phyloP scores from a whole-genome alignment of 2,888 invertebrate species.

The Aporophyla lueneburgensis region DNA sequence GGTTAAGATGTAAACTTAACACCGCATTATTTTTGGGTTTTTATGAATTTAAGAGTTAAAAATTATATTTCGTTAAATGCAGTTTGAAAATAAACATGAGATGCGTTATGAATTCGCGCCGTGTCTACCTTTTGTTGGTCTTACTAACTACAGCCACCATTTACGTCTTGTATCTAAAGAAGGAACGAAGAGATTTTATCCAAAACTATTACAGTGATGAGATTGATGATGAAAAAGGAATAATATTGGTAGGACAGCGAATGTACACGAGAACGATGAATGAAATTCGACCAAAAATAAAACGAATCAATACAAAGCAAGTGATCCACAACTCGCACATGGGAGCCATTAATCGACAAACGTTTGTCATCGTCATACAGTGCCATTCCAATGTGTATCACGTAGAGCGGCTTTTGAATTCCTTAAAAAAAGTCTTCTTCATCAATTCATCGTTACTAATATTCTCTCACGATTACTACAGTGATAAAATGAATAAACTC shows the following conservation, averaged over 20 bases:
- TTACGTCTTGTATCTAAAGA: slow-evolving; percentile 49
- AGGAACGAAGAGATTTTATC: slow-evolving; percentile 53
- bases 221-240: not conserved
- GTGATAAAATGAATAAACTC: slow-evolving; percentile 64
- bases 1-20: not conserved
- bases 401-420: slow-evolving; percentile 67
- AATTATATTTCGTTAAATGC: not conserved
- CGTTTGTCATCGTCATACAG: slow-evolving; percentile 72
- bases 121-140: slow-evolving; percentile 23
- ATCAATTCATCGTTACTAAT: slow-evolving; percentile 72
- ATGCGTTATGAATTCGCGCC: not conserved
- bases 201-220: slow-evolving; percentile 51
- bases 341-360: slow-evolving; percentile 43
- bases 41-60: not conserved
- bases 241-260: slow-evolving; percentile 6
- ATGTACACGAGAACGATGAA: slow-evolving; percentile 41
- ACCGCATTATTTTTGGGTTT: no score
- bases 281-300: slow-evolving; percentile 61
- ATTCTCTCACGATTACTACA: slow-evolving; percentile 69
- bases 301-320: slow-evolving; percentile 67
- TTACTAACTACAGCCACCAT: slow-evolving; percentile 20
- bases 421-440: slow-evolving; percentile 66
- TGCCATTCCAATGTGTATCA: slow-evolving; percentile 69
- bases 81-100: slow-evolving; percentile 23
- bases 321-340: slow-evolving; percentile 59